Percentiles rank a stretch among this genome's conserved stretches.
These are phyloP conservation scores for Himalopsyche kuldschensis DNA, from an alignment of 2,888 invertebrate genomes.

Conservation along the genomic window DNA sequence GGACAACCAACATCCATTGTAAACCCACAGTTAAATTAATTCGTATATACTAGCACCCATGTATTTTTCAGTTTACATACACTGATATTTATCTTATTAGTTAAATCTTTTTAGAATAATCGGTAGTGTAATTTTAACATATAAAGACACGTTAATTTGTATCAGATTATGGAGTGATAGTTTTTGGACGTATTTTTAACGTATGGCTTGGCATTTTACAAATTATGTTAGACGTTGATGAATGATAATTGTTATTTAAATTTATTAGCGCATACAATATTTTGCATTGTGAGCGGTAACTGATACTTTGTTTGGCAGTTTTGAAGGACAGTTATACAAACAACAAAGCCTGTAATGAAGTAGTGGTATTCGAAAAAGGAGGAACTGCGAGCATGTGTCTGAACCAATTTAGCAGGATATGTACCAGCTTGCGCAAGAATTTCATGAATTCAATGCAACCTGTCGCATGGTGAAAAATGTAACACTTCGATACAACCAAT, in stretches of 20 bases:
- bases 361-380: neutral
- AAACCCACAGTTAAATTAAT: too few species aligned
- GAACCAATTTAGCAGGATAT: neutral
- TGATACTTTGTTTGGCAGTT: neutral
- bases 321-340: neutral
- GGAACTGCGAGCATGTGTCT: neutral
- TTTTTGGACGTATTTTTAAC: too few species aligned
- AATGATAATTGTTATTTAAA: neutral
- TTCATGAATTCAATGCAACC: neutral
- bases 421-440: neutral
- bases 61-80: too few species aligned
- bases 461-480: neutral
- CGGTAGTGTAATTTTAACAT: too few species aligned
- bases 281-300: neutral
- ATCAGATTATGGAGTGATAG: too few species aligned
- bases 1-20: neutral
- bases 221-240: neutral
- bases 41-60: too few species aligned
- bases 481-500: neutral
- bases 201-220: too few species aligned
- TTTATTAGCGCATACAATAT: neutral
- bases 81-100: too few species aligned
- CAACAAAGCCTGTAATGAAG: neutral
- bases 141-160: too few species aligned
- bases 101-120: too few species aligned